Evolutionary conservation across 2,797 vertebrate species (phyloP).

Genomic region (Spondyliosoma cantharus): DNA sequence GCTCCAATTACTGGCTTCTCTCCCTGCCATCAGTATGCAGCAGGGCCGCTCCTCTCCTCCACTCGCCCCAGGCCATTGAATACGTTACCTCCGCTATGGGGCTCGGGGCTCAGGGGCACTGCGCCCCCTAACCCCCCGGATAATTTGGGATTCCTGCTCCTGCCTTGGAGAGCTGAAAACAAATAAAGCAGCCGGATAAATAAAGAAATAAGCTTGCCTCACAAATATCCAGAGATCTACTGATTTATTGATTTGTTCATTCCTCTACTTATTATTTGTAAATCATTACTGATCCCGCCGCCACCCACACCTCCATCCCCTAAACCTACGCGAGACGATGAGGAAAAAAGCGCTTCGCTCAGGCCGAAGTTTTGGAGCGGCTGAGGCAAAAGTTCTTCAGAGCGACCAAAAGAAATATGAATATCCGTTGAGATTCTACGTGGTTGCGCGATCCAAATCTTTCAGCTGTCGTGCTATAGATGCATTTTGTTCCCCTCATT

Average conservation of each 20-base stretch:
- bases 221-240: constrained; percentile 81
- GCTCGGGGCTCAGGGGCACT: constrained; percentile 86
- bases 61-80: constrained; percentile 95
- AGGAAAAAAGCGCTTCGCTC: constrained; percentile 19
- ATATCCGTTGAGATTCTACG: not conserved
- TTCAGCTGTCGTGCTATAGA: not conserved
- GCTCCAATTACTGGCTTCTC: constrained; percentile 90
- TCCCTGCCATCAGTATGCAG: constrained; percentile 91
- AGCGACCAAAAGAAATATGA: not conserved
- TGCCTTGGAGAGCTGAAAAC: constrained; percentile 87
- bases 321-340: constrained; percentile 35
- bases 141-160: constrained; percentile 92
- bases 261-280: constrained; percentile 85
- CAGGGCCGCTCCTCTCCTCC: constrained; percentile 85
- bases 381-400: constrained; percentile 31
- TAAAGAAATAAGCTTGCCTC: constrained; percentile 79
- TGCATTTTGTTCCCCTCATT: not conserved
- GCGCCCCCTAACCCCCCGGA: constrained; percentile 87
- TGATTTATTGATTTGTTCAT: constrained; percentile 87
- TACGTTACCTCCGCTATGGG: constrained; percentile 90
- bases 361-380: constrained; percentile 47
- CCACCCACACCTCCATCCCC: constrained; percentile 67
- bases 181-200: constrained; percentile 84
- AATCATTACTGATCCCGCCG: constrained; percentile 81
- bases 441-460: not conserved